Conservation (phyloP, 2,888 invertebrate genomes). For the Calameuta idolon region DNA sequence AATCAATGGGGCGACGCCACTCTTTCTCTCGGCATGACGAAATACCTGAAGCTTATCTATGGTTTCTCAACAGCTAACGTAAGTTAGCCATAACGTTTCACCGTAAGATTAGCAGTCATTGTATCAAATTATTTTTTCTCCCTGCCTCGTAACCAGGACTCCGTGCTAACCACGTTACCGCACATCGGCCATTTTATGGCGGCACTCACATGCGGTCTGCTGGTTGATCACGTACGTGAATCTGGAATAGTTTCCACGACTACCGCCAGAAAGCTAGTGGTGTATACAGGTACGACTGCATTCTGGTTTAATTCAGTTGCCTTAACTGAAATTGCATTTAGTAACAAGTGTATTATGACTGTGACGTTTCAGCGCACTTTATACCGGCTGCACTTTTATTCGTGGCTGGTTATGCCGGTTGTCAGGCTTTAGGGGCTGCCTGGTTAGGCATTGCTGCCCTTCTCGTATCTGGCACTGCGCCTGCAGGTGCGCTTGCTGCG, state of each 20-base stretch:
- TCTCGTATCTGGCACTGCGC: constrained; percentile 71
- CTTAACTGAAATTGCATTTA: background rate
- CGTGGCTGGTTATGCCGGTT: constrained; percentile 73
- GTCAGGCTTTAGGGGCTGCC: constrained; percentile 71
- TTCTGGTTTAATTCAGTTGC: background rate
- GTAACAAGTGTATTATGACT: background rate
- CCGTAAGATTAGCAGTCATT: background rate
- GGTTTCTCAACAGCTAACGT: constrained; percentile 73
- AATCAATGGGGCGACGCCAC: constrained; percentile 74
- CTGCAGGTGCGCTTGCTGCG: constrained; percentile 72
- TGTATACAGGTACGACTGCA: constrained; percentile 68
- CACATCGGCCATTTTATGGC: constrained; percentile 72
- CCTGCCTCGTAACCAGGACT: constrained; percentile 63
- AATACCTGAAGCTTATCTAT: constrained; percentile 72
- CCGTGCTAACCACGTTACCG: constrained; percentile 70
- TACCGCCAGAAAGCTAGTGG: constrained; percentile 71
- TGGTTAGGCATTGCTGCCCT: constrained; percentile 72
- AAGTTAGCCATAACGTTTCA: constrained; percentile 39
- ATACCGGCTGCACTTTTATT: constrained; percentile 72
- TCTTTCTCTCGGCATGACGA: constrained; percentile 71
- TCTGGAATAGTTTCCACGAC: constrained; percentile 71
- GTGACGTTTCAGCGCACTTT: constrained; percentile 68
- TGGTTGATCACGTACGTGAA: constrained; percentile 71
- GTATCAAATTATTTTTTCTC: background rate
- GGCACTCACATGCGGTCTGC: constrained; percentile 71